These are phyloP conservation scores for Coecobrya sp. DNA, from an alignment of 2,888 invertebrate species.

Conservation along the genomic window DNA sequence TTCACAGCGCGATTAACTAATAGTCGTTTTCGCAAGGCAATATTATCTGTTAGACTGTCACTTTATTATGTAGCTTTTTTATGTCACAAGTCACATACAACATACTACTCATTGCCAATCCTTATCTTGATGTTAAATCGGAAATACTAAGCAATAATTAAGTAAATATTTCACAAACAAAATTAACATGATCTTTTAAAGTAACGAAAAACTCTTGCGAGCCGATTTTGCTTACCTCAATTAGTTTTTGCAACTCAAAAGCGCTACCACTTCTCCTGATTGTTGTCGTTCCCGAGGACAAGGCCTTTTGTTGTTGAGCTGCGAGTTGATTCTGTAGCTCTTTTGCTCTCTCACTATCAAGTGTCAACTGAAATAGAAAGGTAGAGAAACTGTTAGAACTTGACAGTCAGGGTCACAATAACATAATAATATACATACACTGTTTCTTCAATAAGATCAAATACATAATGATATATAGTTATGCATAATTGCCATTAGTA, in stretches of 20 bases:
- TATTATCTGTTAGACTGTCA: no score
- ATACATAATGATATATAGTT: neutral
- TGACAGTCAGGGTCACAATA: conserved; percentile 65
- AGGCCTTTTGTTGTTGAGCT: conserved; percentile 37
- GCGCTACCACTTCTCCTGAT: conserved; percentile 83
- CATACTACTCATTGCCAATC: neutral
- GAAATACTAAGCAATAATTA: neutral
- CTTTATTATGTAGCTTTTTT: no score
- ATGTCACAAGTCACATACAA: neutral
- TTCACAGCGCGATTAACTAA: no score
- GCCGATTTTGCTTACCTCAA: conserved; percentile 86
- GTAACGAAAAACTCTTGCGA: conserved; percentile 8
- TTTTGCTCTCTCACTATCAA: conserved; percentile 85
- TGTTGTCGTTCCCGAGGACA: conserved; percentile 43
- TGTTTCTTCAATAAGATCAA: neutral
- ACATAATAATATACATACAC: neutral
- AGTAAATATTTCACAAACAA: conserved; percentile 38
- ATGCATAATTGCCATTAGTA: neutral
- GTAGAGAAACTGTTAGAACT: neutral
- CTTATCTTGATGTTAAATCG: no score
- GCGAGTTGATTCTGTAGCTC: conserved; percentile 84
- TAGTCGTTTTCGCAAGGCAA: no score
- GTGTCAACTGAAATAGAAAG: conserved; percentile 84
- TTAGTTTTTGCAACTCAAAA: conserved; percentile 85
- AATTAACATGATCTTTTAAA: conserved; percentile 40